Evolutionary conservation across 2,113 vertebrate species (phyloP).

Genomic region (Nipponia nippon): DNA sequence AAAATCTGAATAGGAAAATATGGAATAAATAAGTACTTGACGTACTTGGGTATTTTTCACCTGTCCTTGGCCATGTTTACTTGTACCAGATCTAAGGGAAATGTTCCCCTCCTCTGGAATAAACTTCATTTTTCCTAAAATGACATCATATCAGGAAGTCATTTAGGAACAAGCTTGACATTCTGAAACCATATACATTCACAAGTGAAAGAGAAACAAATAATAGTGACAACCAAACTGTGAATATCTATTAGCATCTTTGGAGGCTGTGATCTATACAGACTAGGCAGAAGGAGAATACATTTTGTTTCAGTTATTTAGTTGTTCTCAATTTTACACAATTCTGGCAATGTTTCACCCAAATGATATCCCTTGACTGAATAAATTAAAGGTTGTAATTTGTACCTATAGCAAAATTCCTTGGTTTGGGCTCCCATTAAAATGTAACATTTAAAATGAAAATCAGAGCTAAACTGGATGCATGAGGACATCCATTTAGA

Average conservation of each 20-base stretch:
- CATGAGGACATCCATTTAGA: background rate
- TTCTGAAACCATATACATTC: background rate
- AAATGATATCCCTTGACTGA: background rate
- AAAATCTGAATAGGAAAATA: background rate
- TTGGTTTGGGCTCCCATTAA: background rate
- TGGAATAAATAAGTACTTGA: background rate
- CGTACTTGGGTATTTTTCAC: background rate
- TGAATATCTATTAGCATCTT: slow-evolving; percentile 14
- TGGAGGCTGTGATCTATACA: background rate
- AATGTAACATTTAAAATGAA: background rate
- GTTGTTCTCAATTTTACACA: background rate
- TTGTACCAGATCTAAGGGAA: background rate
- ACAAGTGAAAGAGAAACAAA: slow-evolving; percentile 29
- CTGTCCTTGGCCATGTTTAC: background rate
- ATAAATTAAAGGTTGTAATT: background rate
- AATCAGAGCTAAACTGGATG: background rate
- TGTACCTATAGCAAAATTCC: background rate
- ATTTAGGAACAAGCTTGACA: background rate
- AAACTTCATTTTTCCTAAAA: background rate
- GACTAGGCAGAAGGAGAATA: background rate
- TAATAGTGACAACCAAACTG: background rate
- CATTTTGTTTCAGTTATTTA: background rate
- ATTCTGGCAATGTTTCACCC: background rate
- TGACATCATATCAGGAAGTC: background rate
- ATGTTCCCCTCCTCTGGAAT: background rate